These are phyloP conservation scores for Hylyphantes graminicola DNA, from an alignment of 1,140 invertebrate genomes.

Conservation along the genomic window DNA sequence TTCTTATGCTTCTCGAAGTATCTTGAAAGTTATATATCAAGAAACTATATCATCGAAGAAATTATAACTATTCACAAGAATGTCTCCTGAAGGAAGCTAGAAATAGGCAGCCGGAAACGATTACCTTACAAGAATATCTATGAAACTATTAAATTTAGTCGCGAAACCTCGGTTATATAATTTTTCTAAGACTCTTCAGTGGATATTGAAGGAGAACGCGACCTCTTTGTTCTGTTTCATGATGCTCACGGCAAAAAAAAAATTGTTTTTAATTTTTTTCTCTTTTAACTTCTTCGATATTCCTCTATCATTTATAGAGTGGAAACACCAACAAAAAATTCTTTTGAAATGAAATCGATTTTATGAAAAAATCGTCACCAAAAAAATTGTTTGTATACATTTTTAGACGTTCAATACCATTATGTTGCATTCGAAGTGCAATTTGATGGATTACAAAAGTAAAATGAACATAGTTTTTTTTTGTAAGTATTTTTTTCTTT, in stretches of 20 bases:
- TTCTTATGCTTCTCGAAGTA: too few species aligned
- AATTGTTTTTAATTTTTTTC: constrained; percentile 9
- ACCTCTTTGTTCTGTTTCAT: too few species aligned
- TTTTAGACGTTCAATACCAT: constrained; percentile 37
- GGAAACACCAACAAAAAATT: constrained; percentile 15
- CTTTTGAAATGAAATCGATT: constrained; percentile 20
- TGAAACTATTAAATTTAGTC: too few species aligned
- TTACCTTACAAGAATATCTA: too few species aligned
- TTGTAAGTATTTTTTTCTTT: background rate
- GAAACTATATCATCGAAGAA: too few species aligned
- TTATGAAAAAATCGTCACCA: constrained; percentile 14
- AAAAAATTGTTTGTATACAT: constrained; percentile 11
- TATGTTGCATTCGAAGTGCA: constrained; percentile 1
- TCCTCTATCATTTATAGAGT: constrained; percentile 2
- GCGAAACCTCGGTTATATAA: too few species aligned
- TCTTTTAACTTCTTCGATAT: constrained; percentile 23
- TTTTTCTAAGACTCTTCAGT: too few species aligned
- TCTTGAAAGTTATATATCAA: too few species aligned
- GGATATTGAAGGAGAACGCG: too few species aligned
- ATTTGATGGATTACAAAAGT: constrained; percentile 23
- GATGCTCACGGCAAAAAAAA: background rate
- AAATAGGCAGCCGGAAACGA: too few species aligned
- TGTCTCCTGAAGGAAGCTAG: too few species aligned
- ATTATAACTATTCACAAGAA: too few species aligned
- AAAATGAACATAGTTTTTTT: background rate